Base-by-base conservation (phyloP, 2,797 vertebrate genomes). In the Coracias cyanogaster region DNA sequence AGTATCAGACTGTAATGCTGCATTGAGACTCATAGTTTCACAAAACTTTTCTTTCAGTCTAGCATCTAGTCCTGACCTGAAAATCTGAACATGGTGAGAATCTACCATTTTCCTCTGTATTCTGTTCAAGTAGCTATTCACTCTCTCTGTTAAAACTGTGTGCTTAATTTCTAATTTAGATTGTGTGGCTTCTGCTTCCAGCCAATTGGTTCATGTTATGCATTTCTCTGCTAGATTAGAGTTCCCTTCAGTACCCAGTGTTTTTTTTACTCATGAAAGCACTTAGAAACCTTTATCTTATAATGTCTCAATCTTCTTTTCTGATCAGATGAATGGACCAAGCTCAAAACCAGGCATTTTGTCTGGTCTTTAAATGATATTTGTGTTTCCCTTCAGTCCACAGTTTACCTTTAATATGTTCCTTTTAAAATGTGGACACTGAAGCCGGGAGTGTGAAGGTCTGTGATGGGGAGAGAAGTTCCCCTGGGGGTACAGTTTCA, bases 151-250 rank as follows among this genome's bases (percentile, higher is more conserved):
- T 69, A 65, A 69, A 92, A 82, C 57, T 24, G 5, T 37, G 25
- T 66, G 26, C 29, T 80, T 93, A 43, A 78, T 70, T 95, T 94
- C 39, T 86, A 31, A 81, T 61, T 72, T 57, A 17, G 83, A 69
- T 82, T 89, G 61, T 57, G 28, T 95, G 61, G 6, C 73, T 90
- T 91, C 73, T 83, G 31, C 49, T 95, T 72, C 51, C 45, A 90
- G 31, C 37, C 61, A 78, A 12, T 54, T 89, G 31, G 15, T 88
- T 71, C 16, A 67, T 54, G 26, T 74, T 83, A 71, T 4, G 6
- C 20, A 55, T 78, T 88, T 33, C 26, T 86, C 39, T 82, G 65
- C 25, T 61, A 81, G 65, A 64, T 41, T 88, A 33, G 37, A 60
- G 10, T 55, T 9, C 8, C 6, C 31, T 73, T 82, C 66, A 5